Percentiles rank a stretch among this genome's conserved stretches.
Evolutionary conservation across 2,888 invertebrate genomes (phyloP).

Genomic region (Nowickia ferox): DNA sequence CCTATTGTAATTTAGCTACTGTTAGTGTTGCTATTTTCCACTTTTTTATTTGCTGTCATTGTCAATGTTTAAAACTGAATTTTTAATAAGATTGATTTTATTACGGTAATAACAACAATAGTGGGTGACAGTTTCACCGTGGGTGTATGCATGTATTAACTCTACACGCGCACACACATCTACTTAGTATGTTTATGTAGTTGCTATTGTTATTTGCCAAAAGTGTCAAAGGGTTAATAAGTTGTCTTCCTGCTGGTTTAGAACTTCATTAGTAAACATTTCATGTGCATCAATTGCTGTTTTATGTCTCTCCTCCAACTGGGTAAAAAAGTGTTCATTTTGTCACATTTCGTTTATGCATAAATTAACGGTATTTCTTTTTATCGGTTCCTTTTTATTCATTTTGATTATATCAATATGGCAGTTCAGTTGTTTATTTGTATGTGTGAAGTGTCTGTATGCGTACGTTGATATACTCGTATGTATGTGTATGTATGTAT

Average conservation of each 20-base stretch:
- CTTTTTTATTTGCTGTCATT: conserved; percentile 33
- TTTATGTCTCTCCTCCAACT: conserved; percentile 69
- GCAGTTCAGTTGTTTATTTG: conserved; percentile 15
- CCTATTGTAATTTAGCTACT: conserved; percentile 12
- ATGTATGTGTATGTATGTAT: conserved; percentile 23
- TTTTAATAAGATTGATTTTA: conserved; percentile 82
- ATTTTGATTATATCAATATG: conserved; percentile 54
- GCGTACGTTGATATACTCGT: no score
- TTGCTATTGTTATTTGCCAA: conserved; percentile 69
- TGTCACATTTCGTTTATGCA: conserved; percentile 24
- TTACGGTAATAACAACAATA: conserved; percentile 74
- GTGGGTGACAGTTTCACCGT: conserved; percentile 53
- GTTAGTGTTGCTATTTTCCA: conserved; percentile 8
- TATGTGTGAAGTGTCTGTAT: background rate
- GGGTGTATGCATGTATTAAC: conserved; percentile 10
- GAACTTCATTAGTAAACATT: conserved; percentile 78
- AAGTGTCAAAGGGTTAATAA: conserved; percentile 81
- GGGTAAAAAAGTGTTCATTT: conserved; percentile 66
- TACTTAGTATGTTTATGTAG: background rate
- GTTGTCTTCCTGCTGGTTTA: conserved; percentile 80
- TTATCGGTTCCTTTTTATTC: conserved; percentile 13
- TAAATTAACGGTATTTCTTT: conserved; percentile 42
- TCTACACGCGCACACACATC: background rate
- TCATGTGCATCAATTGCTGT: conserved; percentile 68
- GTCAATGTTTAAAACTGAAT: conserved; percentile 67